These are phyloP conservation scores for Brachionus angularis DNA, from an alignment of 1,140 invertebrate genomes.

Conservation along the genomic window DNA sequence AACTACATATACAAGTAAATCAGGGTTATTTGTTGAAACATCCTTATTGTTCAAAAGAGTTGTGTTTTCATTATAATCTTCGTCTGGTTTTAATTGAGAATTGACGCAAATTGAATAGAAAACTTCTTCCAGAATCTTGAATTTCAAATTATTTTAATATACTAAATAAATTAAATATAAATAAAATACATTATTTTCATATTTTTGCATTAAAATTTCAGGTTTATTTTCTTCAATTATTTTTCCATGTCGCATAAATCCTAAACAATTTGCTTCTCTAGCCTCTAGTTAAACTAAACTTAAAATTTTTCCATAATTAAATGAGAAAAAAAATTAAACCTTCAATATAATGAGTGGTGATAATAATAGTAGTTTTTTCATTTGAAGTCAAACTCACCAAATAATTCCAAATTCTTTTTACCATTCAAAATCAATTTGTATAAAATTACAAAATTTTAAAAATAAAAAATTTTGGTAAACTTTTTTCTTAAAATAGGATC, in stretches of 20 bases:
- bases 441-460: no score
- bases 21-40: no score
- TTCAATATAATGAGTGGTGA: conserved; percentile 89
- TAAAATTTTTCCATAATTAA: conserved; percentile 2
- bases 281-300: neutral
- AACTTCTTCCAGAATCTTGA: conserved; percentile 31
- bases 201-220: conserved; percentile 72
- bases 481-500: conserved; percentile 81
- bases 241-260: conserved; percentile 83
- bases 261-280: conserved; percentile 66
- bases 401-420: conserved; percentile 80
- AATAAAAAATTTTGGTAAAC: no score
- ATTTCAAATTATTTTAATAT: neutral
- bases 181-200: conserved; percentile 58
- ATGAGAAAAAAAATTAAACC: conserved; percentile 79
- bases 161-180: neutral
- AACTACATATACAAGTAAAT: no score
- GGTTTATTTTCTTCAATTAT: conserved; percentile 86
- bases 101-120: conserved; percentile 28
- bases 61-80: neutral
- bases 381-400: conserved; percentile 72
- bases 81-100: neutral
- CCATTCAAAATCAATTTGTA: conserved; percentile 42
- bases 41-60: neutral
- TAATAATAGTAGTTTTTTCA: conserved; percentile 79